These are phyloP conservation scores for Amphibalanus amphitrite DNA, from an alignment of 1,140 invertebrate species.

Conservation along the genomic window DNA sequence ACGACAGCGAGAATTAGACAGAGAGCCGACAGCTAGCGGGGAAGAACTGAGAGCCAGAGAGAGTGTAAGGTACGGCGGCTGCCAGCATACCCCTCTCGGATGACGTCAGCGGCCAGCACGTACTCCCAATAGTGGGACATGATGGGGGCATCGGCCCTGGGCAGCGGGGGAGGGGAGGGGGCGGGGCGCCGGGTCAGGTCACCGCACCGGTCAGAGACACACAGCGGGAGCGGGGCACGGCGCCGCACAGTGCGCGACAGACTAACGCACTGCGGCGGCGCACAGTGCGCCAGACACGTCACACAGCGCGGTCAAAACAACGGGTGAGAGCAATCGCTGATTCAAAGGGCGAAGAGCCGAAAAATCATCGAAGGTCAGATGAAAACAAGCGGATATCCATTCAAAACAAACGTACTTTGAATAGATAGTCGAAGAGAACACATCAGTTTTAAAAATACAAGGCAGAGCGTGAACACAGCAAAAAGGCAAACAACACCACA, in stretches of 20 bases:
- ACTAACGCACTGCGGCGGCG: too few species aligned
- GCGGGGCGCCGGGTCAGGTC: background rate
- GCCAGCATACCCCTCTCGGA: constrained; percentile 16
- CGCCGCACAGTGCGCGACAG: background rate
- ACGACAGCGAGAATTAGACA: background rate
- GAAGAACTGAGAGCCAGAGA: background rate
- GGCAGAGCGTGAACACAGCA: too few species aligned
- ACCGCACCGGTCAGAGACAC: background rate
- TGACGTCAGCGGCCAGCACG: constrained; percentile 38
- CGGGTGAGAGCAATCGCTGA: too few species aligned
- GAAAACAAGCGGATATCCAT: too few species aligned
- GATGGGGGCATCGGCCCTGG: constrained; percentile 79
- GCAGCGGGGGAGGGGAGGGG: background rate
- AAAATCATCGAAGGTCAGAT: too few species aligned
- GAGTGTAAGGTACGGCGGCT: background rate
- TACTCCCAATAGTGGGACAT: constrained; percentile 80
- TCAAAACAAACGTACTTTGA: too few species aligned
- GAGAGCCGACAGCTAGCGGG: background rate
- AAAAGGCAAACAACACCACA: too few species aligned
- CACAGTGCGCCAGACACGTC: background rate
- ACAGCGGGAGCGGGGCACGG: too few species aligned
- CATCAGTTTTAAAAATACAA: too few species aligned
- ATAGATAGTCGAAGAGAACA: too few species aligned
- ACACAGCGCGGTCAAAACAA: too few species aligned
- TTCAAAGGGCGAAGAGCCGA: too few species aligned